phyloP scores from a whole-genome alignment of 30 jellyfish, hydroid and myxozoan species.

The Chrysaora quinquecirrha region DNA sequence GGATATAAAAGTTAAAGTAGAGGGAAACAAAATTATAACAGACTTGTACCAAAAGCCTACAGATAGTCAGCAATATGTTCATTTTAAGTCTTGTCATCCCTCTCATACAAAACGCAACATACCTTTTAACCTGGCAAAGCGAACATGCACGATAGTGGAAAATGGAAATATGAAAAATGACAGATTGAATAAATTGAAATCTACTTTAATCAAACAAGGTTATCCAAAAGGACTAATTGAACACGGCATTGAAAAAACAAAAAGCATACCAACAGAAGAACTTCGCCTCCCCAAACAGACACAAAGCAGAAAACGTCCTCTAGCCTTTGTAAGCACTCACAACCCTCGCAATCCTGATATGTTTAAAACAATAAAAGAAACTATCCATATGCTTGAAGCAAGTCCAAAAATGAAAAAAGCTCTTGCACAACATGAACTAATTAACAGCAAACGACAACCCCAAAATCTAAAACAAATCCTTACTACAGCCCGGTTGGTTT shows the following conservation, averaged over 20 bases:
- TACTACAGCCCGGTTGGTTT: not conserved
- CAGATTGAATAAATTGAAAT: not conserved
- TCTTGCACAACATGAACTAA: not conserved
- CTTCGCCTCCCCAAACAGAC: not conserved
- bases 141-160: conserved; percentile 8
- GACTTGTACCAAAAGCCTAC: conserved; percentile 35
- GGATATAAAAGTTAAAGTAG: conserved; percentile 1
- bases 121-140: conserved; percentile 28
- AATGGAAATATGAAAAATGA: not conserved
- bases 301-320: not conserved
- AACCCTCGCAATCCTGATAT: conserved; percentile 5
- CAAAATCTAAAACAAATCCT: not conserved
- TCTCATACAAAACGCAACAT: conserved; percentile 27
- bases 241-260: not conserved
- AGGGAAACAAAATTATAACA: conserved; percentile 11
- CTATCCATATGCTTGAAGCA: not conserved
- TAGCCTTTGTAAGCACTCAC: not conserved
- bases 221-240: not conserved
- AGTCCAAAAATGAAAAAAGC: conserved; percentile 19
- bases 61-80: conserved; percentile 42
- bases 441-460: not conserved
- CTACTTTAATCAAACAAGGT: not conserved
- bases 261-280: not conserved
- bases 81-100: conserved; percentile 25
- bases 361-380: not conserved